Base-by-base conservation (phyloP, 2,113 vertebrate genomes). In the Pelobates fuscus region DNA sequence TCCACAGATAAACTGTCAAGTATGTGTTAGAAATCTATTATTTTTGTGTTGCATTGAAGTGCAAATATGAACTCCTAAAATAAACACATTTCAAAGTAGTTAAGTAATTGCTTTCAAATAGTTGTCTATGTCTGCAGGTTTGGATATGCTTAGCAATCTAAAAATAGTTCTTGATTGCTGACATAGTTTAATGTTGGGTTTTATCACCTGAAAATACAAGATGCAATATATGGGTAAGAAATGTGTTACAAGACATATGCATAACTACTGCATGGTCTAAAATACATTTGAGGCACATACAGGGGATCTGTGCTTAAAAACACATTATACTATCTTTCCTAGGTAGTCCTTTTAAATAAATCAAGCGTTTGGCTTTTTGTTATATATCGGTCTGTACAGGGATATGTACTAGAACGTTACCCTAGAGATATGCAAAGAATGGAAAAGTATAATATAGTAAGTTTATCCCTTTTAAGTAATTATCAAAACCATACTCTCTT, bases 1-100 rank as follows among this genome's bases (percentile, higher is more conserved):
- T 41, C 37, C 24, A 43, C 14, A 70, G 26, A 68, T 17, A 54
- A 68, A 54, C 65, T 68, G 49, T 68, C 27, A 68, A 37, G 49
- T 18, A n/a, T 57, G 23, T 68, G 49, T 57, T 37, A 12, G 21
- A 54, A 57, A 30, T 49, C 44, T 49, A 49, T 49, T 49, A 49
- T 49, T 49, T 29, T 26, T 54, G 14, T 21, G 29, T 55, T 32
- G 66, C 27, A 27, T 14, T 49, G n/a, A 7, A 29, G 29, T 54
- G n/a, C 14, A 54, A 23, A n/a, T 15, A 20, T 21, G 21, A 32
- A 23, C 12, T 52, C 18, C 3, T 68, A 23, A 25, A 26, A 54
- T 55, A 55, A 23, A 5, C 41, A 44, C 26, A 54, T 54, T 25
- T 55, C n/a, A 37, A 37, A 8, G 12, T 49, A 49, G 10, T 49